Percentiles rank a stretch among this genome's conserved stretches.
phyloP scores from a whole-genome alignment of 2,113 vertebrate species.

The Clupea harengus region DNA sequence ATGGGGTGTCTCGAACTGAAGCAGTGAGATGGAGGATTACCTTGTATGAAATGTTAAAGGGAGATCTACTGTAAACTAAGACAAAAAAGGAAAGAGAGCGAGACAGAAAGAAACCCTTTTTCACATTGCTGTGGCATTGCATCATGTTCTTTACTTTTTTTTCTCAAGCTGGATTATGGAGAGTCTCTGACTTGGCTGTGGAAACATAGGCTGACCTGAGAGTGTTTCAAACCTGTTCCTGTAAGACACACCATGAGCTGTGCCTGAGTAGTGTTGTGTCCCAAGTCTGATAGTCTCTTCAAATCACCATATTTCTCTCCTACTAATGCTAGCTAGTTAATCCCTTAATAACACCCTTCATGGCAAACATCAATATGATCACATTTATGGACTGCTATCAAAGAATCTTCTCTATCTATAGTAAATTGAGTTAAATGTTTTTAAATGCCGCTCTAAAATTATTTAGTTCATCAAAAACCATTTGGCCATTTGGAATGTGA shows the following conservation, averaged over 20 bases:
- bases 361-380: background rate
- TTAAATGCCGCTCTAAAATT: background rate
- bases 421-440: background rate
- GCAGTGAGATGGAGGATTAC: conserved; percentile 64
- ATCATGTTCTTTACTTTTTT: conserved; percentile 57
- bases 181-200: conserved; percentile 55
- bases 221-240: conserved; percentile 33
- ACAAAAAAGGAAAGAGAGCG: conserved; percentile 54
- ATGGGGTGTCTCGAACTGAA: conserved; percentile 65
- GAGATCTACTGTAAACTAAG: conserved; percentile 56
- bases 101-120: conserved; percentile 44
- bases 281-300: background rate
- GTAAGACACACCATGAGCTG: background rate
- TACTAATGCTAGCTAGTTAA: background rate
- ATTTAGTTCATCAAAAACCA: background rate
- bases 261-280: background rate
- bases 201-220: conserved; percentile 54
- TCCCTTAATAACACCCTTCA: background rate
- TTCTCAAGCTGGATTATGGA: conserved; percentile 58
- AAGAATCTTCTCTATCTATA: background rate
- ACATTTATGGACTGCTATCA: background rate
- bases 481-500: background rate
- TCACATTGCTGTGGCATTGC: conserved; percentile 67
- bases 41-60: conserved; percentile 61
- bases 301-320: background rate